Evolutionary conservation across 2,888 invertebrate genomes (phyloP).

Genomic region (Cyclophora punctaria): DNA sequence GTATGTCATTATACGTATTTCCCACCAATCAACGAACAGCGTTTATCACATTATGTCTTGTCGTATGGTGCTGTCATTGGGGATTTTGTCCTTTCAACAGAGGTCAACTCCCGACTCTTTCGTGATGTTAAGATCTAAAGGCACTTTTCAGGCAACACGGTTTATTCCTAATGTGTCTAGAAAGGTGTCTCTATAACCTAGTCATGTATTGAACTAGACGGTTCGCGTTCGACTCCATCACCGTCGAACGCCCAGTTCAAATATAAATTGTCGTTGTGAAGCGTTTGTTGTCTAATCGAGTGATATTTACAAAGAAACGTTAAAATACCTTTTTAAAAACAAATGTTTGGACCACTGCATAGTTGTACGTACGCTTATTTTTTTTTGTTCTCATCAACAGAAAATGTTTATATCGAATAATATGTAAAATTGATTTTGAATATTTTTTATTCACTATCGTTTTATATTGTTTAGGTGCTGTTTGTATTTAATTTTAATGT

Average conservation of each 20-base stretch:
- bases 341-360: conserved; percentile 57
- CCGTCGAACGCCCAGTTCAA: conserved; percentile 9
- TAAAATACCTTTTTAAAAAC: conserved; percentile 33
- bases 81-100: no score
- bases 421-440: conserved; percentile 45
- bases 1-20: no score
- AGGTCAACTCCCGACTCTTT: no score
- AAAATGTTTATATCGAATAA: conserved; percentile 44
- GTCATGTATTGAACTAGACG: conserved; percentile 34
- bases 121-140: no score
- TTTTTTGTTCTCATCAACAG: conserved; percentile 43
- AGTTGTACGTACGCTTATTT: conserved; percentile 58
- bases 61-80: no score
- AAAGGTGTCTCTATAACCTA: conserved; percentile 27
- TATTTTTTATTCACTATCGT: conserved; percentile 53
- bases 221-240: conserved; percentile 2
- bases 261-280: conserved; percentile 48
- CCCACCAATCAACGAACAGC: no score
- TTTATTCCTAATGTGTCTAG: no score
- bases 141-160: no score
- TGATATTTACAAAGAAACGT: conserved; percentile 42
- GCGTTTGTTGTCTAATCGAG: conserved; percentile 56
- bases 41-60: no score
- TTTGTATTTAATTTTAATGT: conserved; percentile 64
- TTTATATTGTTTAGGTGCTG: conserved; percentile 68